Percentiles rank a stretch among this genome's conserved stretches.
phyloP scores from a whole-genome alignment of 1,140 invertebrate genomes.

The Zelostemma sp. region DNA sequence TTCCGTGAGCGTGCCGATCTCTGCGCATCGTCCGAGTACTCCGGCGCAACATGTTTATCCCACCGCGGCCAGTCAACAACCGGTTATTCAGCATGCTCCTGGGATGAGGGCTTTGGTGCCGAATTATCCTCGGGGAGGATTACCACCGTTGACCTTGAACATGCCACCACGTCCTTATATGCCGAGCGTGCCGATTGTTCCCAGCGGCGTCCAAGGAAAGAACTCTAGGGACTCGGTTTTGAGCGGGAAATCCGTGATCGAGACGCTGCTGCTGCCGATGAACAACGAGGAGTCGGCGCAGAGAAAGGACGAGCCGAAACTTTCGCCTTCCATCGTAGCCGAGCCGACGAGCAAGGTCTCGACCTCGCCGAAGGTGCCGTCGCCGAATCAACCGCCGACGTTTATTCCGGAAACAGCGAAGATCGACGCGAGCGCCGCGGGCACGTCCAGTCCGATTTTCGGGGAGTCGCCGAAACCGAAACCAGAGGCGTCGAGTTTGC shows the following conservation, averaged over 20 bases:
- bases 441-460: slow-evolving; percentile 56
- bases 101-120: slow-evolving; percentile 63
- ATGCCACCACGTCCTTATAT: slow-evolving; percentile 65
- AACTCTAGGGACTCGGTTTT: slow-evolving; percentile 46
- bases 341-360: slow-evolving; percentile 63
- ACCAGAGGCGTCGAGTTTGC: slow-evolving; percentile 55
- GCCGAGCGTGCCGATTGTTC: slow-evolving; percentile 57
- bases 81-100: slow-evolving; percentile 66
- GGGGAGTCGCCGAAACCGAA: slow-evolving; percentile 58
- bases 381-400: slow-evolving; percentile 66
- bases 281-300: slow-evolving; percentile 55
- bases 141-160: slow-evolving; percentile 63
- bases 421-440: slow-evolving; percentile 61
- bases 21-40: slow-evolving; percentile 55
- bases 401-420: slow-evolving; percentile 68
- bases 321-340: slow-evolving; percentile 62
- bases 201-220: slow-evolving; percentile 53
- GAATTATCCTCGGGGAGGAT: slow-evolving; percentile 61
- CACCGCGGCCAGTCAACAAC: slow-evolving; percentile 63
- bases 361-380: slow-evolving; percentile 66
- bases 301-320: slow-evolving; percentile 61
- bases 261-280: slow-evolving; percentile 60
- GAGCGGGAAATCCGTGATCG: slow-evolving; percentile 61
- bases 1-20: slow-evolving; percentile 59
- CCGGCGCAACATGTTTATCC: slow-evolving; percentile 62